phyloP scores from a whole-genome alignment of 2,797 vertebrate species.

The Hoplostethus mediterraneus region DNA sequence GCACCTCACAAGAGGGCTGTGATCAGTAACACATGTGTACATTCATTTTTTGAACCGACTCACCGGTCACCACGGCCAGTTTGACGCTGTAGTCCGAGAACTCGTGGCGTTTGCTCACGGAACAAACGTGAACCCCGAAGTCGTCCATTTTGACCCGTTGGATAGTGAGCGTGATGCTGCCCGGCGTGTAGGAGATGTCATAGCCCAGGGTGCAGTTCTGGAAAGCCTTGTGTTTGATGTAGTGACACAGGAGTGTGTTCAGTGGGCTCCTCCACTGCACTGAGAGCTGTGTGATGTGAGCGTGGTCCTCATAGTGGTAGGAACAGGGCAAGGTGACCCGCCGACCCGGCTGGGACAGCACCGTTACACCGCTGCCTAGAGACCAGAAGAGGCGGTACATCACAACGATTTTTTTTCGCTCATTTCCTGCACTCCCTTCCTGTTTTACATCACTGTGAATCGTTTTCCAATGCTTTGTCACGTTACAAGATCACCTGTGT shows the following conservation, averaged over 20 bases:
- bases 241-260: constrained; percentile 81
- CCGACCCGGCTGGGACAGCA: constrained; percentile 59
- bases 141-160: constrained; percentile 57
- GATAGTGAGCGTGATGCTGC: constrained; percentile 74
- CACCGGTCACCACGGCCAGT: constrained; percentile 68
- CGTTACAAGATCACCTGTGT: no score
- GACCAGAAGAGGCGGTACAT: neutral
- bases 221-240: constrained; percentile 84
- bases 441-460: no score
- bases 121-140: constrained; percentile 80
- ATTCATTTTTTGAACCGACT: constrained; percentile 23
- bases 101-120: constrained; percentile 80
- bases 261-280: constrained; percentile 82
- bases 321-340: constrained; percentile 64
- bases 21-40: no score
- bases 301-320: constrained; percentile 74
- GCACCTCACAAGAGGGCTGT: neutral
- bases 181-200: constrained; percentile 69
- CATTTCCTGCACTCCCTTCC: no score
- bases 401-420: no score
- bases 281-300: constrained; percentile 73
- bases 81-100: constrained; percentile 77
- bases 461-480: no score
- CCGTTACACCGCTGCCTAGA: constrained; percentile 58
- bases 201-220: constrained; percentile 82